Conservation (phyloP, 64 coral and sea anemone species). For the Porites lutea region DNA sequence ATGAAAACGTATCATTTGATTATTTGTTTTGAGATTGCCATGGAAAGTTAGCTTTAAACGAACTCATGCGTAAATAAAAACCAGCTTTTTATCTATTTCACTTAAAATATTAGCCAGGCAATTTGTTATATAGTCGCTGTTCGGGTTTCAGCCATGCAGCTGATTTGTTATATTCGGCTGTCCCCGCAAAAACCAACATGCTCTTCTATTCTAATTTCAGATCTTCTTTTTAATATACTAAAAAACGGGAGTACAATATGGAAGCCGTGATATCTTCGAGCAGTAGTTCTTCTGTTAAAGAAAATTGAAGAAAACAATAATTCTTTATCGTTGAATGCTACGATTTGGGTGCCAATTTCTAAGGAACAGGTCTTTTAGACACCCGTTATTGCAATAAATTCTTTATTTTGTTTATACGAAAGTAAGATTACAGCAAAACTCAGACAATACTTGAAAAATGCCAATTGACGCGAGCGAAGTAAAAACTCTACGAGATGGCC, state of each 20-base stretch:
- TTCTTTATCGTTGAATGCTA: too few species aligned
- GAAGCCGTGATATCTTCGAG: too few species aligned
- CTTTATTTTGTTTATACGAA: background rate
- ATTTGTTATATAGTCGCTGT: constrained; percentile 39
- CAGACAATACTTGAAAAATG: background rate
- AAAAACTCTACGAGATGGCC: too few species aligned
- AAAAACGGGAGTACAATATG: too few species aligned
- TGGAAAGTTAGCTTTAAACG: background rate
- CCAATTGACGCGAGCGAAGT: background rate
- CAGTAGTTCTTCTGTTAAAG: too few species aligned
- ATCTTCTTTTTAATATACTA: too few species aligned
- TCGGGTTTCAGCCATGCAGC: background rate
- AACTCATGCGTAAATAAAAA: background rate
- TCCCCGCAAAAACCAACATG: background rate
- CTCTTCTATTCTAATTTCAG: background rate
- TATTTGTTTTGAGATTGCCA: constrained; percentile 62
- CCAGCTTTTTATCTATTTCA: background rate
- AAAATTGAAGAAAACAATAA: too few species aligned
- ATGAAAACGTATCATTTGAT: constrained; percentile 7
- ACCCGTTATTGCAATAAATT: background rate
- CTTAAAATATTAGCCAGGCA: constrained; percentile 23
- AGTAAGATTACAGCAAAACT: background rate
- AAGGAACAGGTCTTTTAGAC: too few species aligned
- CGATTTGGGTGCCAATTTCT: too few species aligned
- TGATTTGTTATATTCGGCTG: background rate